Percentiles rank a stretch among this genome's conserved stretches.
phyloP scores from a whole-genome alignment of 1,140 invertebrate genomes.

The Linepithema humile region DNA sequence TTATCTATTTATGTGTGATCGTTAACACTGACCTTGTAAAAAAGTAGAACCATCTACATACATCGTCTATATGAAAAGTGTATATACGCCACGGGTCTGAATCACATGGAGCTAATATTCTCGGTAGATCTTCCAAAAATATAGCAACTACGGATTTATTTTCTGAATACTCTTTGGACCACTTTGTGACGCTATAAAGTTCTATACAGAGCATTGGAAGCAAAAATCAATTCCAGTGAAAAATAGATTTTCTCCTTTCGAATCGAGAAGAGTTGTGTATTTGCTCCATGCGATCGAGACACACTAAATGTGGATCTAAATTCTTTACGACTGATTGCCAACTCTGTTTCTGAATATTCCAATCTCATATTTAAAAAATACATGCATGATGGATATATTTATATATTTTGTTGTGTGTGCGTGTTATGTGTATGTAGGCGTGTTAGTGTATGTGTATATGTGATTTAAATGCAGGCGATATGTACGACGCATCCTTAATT shows the following conservation, averaged over 20 bases:
- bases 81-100: background rate
- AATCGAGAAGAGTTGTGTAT: background rate
- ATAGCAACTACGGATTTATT: constrained; percentile 2
- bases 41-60: constrained; percentile 41
- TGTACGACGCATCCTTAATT: constrained; percentile 27
- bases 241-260: background rate
- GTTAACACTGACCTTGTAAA: constrained; percentile 45
- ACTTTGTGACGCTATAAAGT: no score
- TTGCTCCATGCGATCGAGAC: constrained; percentile 2
- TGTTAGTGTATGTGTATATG: background rate
- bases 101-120: constrained; percentile 2
- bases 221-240: background rate
- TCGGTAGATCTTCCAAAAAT: background rate
- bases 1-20: background rate
- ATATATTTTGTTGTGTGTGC: background rate
- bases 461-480: constrained; percentile 39
- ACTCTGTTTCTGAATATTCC: background rate
- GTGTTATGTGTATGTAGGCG: background rate
- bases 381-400: constrained; percentile 34
- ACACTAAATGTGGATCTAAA: constrained; percentile 15
- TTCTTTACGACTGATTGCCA: constrained; percentile 2
- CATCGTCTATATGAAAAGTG: constrained; percentile 4
- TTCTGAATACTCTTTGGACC: constrained; percentile 1
- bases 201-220: no score
- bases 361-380: no score